Percentiles rank a stretch among this genome's conserved stretches.
These are phyloP conservation scores for Coregonus suidteri DNA, from an alignment of 2,797 vertebrate species.

Conservation along the genomic window DNA sequence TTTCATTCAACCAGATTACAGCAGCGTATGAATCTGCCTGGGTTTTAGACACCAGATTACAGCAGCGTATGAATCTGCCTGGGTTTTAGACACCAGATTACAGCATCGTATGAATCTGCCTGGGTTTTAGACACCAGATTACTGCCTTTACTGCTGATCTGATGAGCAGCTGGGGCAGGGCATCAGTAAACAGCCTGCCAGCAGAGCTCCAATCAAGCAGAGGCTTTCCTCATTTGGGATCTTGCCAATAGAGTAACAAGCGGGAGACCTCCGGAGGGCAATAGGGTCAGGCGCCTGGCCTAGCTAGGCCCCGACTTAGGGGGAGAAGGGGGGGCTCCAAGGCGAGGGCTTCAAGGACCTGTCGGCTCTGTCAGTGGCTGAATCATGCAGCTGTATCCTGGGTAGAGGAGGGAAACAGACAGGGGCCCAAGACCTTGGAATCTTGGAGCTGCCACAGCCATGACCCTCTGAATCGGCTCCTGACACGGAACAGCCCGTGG, in stretches of 20 bases:
- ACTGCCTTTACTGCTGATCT: too few species aligned
- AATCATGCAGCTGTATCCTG: conserved; percentile 8
- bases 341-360: neutral
- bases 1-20: neutral
- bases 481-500: conserved; percentile 13
- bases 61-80: too few species aligned
- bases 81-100: too few species aligned
- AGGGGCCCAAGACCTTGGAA: conserved; percentile 26
- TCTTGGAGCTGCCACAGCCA: conserved; percentile 24
- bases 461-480: conserved; percentile 13
- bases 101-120: too few species aligned
- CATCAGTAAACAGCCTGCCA: neutral
- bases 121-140: too few species aligned
- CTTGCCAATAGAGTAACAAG: neutral
- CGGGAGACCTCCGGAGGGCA: neutral
- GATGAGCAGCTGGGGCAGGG: neutral
- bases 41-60: too few species aligned
- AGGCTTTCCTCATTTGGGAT: neutral
- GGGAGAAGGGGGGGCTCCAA: too few species aligned
- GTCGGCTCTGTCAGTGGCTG: neutral
- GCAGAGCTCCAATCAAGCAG: neutral
- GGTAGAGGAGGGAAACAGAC: conserved; percentile 16
- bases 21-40: too few species aligned
- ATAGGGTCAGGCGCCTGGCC: neutral
- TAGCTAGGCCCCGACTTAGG: neutral